These are phyloP conservation scores for Trachymyrmex cornetzi DNA, from an alignment of 1,140 invertebrate genomes.

Conservation along the genomic window DNA sequence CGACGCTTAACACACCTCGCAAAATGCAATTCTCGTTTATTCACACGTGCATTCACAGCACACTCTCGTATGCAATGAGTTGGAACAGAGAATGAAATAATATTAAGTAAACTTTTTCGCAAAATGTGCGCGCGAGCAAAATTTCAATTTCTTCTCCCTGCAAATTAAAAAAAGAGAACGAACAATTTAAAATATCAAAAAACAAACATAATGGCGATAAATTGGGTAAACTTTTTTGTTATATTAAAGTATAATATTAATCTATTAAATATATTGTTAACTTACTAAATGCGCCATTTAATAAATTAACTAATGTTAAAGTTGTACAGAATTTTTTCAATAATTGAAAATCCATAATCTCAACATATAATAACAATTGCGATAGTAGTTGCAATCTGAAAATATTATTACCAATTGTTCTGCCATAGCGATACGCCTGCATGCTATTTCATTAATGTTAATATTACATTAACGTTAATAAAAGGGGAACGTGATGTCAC, in stretches of 20 bases:
- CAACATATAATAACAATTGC: not conserved
- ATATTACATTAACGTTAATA: constrained; percentile 26
- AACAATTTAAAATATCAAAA: not conserved
- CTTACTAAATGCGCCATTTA: not conserved
- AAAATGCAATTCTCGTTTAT: constrained; percentile 25
- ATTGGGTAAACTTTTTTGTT: not conserved
- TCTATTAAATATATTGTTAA: not conserved
- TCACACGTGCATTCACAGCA: not conserved
- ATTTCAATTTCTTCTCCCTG: not conserved
- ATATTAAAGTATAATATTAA: not conserved
- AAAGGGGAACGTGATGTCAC: constrained; percentile 36
- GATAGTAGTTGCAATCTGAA: not conserved
- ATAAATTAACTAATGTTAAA: not conserved
- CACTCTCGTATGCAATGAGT: not conserved
- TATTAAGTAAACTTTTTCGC: not conserved
- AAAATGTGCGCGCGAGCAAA: not conserved
- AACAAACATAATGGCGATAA: not conserved
- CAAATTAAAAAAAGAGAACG: not conserved
- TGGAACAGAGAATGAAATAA: not conserved
- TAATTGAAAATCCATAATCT: not conserved
- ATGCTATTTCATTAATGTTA: not conserved
- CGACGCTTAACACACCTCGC: constrained; percentile 5
- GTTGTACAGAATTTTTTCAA: not conserved
- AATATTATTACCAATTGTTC: constrained; percentile 11
- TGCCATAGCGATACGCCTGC: not conserved